A percentile compares a stretch with the other conserved stretches of the same genome.
phyloP scores from a whole-genome alignment of 2,888 invertebrate genomes.

The Himalopsyche kuldschensis region DNA sequence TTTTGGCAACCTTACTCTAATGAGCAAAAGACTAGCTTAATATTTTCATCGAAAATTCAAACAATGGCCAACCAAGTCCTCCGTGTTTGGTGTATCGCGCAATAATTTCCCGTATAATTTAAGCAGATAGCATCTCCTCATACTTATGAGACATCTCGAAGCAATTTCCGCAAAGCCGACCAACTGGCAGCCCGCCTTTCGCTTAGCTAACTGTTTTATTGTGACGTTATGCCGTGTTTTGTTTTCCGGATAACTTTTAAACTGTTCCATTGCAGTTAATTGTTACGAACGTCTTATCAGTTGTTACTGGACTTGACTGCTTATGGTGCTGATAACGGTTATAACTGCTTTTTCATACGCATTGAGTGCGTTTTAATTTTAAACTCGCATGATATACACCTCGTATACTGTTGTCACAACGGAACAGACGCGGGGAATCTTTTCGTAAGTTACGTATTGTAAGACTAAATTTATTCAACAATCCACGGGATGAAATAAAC shows the following conservation, averaged over 20 bases:
- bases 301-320: background rate
- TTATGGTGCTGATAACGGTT: background rate
- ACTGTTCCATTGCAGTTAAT: background rate
- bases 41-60: background rate
- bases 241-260: background rate
- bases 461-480: too few relatives aligned
- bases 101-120: background rate
- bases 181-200: background rate
- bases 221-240: background rate
- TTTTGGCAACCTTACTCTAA: background rate
- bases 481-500: too few relatives aligned
- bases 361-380: too few relatives aligned
- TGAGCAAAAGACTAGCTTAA: background rate
- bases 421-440: too few relatives aligned
- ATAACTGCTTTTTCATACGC: background rate
- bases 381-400: too few relatives aligned
- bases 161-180: background rate
- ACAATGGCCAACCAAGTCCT: background rate
- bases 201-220: background rate
- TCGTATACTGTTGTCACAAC: too few relatives aligned
- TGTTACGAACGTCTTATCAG: background rate
- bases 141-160: background rate
- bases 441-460: too few relatives aligned
- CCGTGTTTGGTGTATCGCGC: background rate
- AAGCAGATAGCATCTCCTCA: background rate